Base-by-base conservation (phyloP, 2,113 vertebrate genomes). In the Pogona vitticeps region DNA sequence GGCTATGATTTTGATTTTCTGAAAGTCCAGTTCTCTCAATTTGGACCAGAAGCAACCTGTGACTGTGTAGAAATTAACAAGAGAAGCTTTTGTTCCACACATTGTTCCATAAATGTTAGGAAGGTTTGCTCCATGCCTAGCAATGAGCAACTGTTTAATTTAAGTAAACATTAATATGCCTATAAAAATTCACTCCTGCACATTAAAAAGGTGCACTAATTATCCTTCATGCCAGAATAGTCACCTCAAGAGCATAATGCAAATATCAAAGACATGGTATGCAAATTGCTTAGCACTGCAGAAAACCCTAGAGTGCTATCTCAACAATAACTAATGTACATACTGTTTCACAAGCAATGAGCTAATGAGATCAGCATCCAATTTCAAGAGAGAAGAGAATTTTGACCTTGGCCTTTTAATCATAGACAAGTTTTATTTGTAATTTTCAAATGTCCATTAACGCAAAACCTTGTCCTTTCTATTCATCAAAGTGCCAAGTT, bases 241-340 rank as follows among this genome's bases (percentile, higher is more conserved):
- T 71, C 46, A 86, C 33, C 70, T 83, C 70, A 84, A 83, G 36
- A 40, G 36, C 36, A 59, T 31, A 28, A 80, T 80, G 76, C 65
- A 79, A 71, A 42, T 42, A 79, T 78, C 28, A 79, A 36, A 78
- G 67, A 71, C 28, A 21, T 36, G 59, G 65, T 36, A 33, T 61
- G 65, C 68, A 61, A 58, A 86, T 9, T 79, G 84, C 84, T 72
- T 86, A 86, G 67, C 28, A 59, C 52, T 86, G 76, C 84, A 72
- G 67, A 86, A 76, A 72, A 33, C 10, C n/a, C 31, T 14, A 26
- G 4, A 83, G 14, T 79, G 84, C 52, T 78, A 85, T 42, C 20
- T 72, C 56, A 58, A 42, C 38, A 80, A 40, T 59, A 80, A 75
- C 17, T 68, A 46, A 21, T 68, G 52, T 18, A 61, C 52, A 59